Evolutionary conservation across 1,140 invertebrate species (phyloP), one percentile per base, ranked within the genome.

Genomic region (Tetramorium alpestre): DNA sequence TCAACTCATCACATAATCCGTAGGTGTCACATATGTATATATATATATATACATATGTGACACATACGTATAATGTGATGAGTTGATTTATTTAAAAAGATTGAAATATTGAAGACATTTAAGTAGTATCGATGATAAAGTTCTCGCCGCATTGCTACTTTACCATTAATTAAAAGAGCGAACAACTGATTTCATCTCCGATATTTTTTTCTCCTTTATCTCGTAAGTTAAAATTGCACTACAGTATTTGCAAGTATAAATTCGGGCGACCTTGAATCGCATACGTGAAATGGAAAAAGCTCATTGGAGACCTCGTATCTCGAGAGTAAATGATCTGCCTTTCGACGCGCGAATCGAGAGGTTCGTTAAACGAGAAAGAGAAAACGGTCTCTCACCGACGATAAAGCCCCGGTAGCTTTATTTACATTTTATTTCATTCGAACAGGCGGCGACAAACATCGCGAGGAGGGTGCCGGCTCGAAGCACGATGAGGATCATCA

Each of bases 401-500:
- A 62, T n/a, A 41, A 8, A 62, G 51, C 28, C 18, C 5, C 22
- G 38, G 6, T 58, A 16, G 18, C 54, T 89, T 90, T 67, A 81
- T 85, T 82, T 76, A 70, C 11, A 76, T 87, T 90, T 72, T 82
- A 90, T 91, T 90, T 72, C 78, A 90, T 91, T 90, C n/a, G 2
- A 70, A 65, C 62, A 93, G 92, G 82, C 33, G 88, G 82, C 44
- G 88, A 86, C 38, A 87, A 88, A 62, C 90, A 93, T 64, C 81
- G 81, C 70, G 92, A 93, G 75, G 90, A 94, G 69, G 94, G 91
- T 10, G 92, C 80, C 18, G 94, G 92, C 2, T 77, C 87, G 28
- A 80, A 94, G 65, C 91, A 92, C 28, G 65, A 95, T 3, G 88
- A 87, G 44, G 92, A 92, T 8, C 91, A 94, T 70, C 90, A 92